A percentile compares a stretch with the other conserved stretches of the same genome.
phyloP scores from a whole-genome alignment of 2,888 invertebrate species.

The Drosophila mayaguana region DNA sequence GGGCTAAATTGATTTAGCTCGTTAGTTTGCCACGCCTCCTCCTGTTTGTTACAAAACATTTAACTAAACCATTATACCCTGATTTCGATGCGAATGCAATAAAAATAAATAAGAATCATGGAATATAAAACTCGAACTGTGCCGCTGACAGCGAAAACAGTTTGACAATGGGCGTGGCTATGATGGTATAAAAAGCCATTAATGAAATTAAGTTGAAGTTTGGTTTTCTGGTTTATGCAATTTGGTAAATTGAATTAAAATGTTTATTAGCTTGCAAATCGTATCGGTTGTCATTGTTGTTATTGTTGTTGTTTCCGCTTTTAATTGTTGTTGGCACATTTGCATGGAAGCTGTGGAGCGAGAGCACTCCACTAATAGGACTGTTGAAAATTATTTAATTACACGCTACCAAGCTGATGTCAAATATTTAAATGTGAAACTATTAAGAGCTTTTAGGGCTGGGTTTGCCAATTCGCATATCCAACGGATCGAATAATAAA shows the following conservation, averaged over 20 bases:
- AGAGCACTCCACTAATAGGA: slow-evolving; percentile 57
- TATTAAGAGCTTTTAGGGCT: slow-evolving; percentile 10
- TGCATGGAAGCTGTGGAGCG: not conserved
- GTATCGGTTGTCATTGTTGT: slow-evolving; percentile 43
- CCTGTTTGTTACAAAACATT: no score
- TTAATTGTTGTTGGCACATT: slow-evolving; percentile 41
- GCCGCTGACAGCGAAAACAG: slow-evolving; percentile 35
- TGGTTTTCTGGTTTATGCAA: slow-evolving; percentile 67
- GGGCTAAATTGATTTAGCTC: no score
- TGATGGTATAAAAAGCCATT: slow-evolving; percentile 53
- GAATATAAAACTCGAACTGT: slow-evolving; percentile 17
- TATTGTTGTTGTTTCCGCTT: slow-evolving; percentile 38
- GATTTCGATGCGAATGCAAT: no score
- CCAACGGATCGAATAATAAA: slow-evolving; percentile 41
- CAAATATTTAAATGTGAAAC: slow-evolving; percentile 31
- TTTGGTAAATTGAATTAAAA: slow-evolving; percentile 78
- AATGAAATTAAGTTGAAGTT: slow-evolving; percentile 77
- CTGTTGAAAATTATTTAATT: slow-evolving; percentile 70
- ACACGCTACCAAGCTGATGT: slow-evolving; percentile 45
- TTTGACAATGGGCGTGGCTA: slow-evolving; percentile 20
- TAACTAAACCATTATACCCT: no score
- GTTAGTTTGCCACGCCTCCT: no score
- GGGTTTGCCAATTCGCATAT: slow-evolving; percentile 18
- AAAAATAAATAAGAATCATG: slow-evolving; percentile 6
- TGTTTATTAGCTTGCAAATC: slow-evolving; percentile 70